phyloP scores from a whole-genome alignment of 1,140 invertebrate species.

The Drosophila yakuba region DNA sequence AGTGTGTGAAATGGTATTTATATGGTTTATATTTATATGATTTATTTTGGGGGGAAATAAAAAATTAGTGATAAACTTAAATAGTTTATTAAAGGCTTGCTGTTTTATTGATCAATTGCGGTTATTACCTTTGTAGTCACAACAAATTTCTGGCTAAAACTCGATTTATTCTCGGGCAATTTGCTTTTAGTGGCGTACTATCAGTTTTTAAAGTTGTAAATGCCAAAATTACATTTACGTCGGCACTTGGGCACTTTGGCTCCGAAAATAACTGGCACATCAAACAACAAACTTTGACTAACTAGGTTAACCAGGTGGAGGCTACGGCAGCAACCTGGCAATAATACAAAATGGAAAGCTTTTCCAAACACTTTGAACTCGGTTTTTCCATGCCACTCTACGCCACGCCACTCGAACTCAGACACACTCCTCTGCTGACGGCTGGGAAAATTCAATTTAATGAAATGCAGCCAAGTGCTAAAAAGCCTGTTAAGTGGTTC shows the following conservation, averaged over 20 bases:
- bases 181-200: slow-evolving; percentile 4
- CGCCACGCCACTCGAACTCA: slow-evolving; percentile 21
- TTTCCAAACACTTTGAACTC: slow-evolving; percentile 53
- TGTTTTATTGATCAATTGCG: too few species aligned
- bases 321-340: slow-evolving; percentile 34
- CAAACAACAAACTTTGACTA: slow-evolving; percentile 67
- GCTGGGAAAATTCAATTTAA: slow-evolving; percentile 66
- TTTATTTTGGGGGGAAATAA: too few species aligned
- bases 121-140: too few species aligned
- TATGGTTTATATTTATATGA: too few species aligned
- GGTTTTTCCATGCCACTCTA: neutral
- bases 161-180: slow-evolving; percentile 13
- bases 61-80: neutral
- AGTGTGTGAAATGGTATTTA: neutral
- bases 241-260: slow-evolving; percentile 11
- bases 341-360: slow-evolving; percentile 55
- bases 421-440: slow-evolving; percentile 19
- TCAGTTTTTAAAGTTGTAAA: slow-evolving; percentile 22
- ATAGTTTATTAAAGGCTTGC: too few species aligned
- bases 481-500: slow-evolving; percentile 57
- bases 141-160: neutral
- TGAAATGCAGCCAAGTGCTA: slow-evolving; percentile 66
- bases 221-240: slow-evolving; percentile 41
- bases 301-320: slow-evolving; percentile 62
- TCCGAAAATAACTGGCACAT: slow-evolving; percentile 56